Evolutionary conservation across 2,797 vertebrate genomes (phyloP), one percentile per base, ranked within the genome.

Genomic region (Leptatherina wallacei): DNA sequence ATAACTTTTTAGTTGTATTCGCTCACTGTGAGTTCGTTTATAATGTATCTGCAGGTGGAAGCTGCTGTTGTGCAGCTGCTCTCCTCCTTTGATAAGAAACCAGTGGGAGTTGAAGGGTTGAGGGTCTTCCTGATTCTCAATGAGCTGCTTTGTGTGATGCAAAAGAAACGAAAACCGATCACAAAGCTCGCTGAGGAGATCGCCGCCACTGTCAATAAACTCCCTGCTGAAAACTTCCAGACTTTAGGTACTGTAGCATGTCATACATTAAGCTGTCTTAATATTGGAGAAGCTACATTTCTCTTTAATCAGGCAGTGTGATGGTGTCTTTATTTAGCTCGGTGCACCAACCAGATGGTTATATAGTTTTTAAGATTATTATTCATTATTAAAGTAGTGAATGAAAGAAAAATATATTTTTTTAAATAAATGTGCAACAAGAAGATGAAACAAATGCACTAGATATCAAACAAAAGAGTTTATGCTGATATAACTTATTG

Each of bases 61-160:
- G 65, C 68, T 0, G 73, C 65, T 6, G 80, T 93, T 7, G 8
- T 60, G 63, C 5, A 30, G 8, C 61, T 95, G 64, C 69, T 95
- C 58, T 61, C 52, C 0, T 85, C 85, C 0, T 56, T 94, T 27
- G 29, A 75, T 33, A 12, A 62, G 40, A 78, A 55, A 4, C 78
- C 84, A 4, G 74, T 76, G 58, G 91, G 91, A 3, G 82, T 91
- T n/a, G 95, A 95, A 82, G 91, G 85, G 16, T 59, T 95, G 75
- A 92, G 94, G 81, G 54, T 94, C 78, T 94, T 91, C 84, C 81
- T 95, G 83, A 80, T 95, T 69, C 78, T 95, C 66, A 93, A 73
- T 36, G 85, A 94, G 65, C 84, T 95, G 32, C 84, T 95, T 32
- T 62, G 71, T 2, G 47, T 44, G 24, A 70, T 80, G 4, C 0